phyloP scores from a whole-genome alignment of 2,888 invertebrate genomes.

The Hirudinaria manillensis region DNA sequence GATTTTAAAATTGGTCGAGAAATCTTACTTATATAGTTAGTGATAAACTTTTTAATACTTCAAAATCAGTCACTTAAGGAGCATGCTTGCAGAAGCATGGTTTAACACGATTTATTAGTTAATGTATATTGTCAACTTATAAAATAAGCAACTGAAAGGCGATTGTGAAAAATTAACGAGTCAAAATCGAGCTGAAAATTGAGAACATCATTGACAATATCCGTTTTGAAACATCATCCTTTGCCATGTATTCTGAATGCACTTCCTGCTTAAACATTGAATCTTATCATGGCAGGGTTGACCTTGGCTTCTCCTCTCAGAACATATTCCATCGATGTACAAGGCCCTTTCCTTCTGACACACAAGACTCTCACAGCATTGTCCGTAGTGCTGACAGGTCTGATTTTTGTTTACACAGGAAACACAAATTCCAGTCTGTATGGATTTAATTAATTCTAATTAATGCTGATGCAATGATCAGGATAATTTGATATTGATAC shows the following conservation, averaged over 20 bases:
- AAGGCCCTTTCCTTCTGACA: slow-evolving; percentile 29
- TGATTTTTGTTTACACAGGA: slow-evolving; percentile 28
- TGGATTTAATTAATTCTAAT: slow-evolving; percentile 4
- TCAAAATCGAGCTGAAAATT: background rate
- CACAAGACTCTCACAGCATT: slow-evolving; percentile 32
- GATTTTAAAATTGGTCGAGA: too few species aligned
- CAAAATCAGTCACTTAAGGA: too few species aligned
- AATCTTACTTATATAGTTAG: too few species aligned
- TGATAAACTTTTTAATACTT: too few species aligned
- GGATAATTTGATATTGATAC: background rate
- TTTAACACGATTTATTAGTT: too few species aligned
- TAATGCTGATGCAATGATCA: background rate
- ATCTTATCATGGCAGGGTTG: slow-evolving; percentile 30
- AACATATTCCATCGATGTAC: slow-evolving; percentile 30
- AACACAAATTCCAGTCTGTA: slow-evolving; percentile 33
- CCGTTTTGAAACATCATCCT: slow-evolving; percentile 6
- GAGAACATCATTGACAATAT: background rate
- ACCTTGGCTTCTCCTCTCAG: slow-evolving; percentile 4
- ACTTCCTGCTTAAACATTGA: slow-evolving; percentile 29
- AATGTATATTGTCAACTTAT: background rate
- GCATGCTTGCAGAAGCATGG: too few species aligned
- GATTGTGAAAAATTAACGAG: background rate
- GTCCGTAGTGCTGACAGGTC: slow-evolving; percentile 33
- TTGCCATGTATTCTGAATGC: slow-evolving; percentile 13
- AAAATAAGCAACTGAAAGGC: background rate